A percentile compares a stretch with the other conserved stretches of the same genome.
Evolutionary conservation across 1,140 invertebrate genomes (phyloP).

Genomic region (Nasonia longicornis): DNA sequence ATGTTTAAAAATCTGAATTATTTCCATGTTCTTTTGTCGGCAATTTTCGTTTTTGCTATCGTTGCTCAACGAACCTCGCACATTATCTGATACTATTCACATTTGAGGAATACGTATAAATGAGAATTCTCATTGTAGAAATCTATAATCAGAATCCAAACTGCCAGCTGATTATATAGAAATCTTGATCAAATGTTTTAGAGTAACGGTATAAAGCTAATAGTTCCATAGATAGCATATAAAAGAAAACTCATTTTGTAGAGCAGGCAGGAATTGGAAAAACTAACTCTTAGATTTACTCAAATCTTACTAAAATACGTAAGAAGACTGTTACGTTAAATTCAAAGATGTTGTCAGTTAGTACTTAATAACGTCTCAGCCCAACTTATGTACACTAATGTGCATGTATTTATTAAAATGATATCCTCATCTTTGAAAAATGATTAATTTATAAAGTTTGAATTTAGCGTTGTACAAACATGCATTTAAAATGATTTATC

Average conservation of each 20-base stretch:
- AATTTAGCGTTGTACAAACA: neutral
- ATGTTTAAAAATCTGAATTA: conserved; percentile 14
- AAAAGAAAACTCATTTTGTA: conserved; percentile 20
- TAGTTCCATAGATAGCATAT: neutral
- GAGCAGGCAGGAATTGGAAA: conserved; percentile 15
- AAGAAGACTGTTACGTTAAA: conserved; percentile 44
- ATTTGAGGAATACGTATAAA: neutral
- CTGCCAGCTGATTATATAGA: conserved; percentile 36
- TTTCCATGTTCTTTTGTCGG: neutral
- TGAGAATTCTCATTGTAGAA: neutral
- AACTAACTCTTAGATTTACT: conserved; percentile 17
- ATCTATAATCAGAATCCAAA: conserved; percentile 28
- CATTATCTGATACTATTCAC: conserved; percentile 12
- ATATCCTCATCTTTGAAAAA: conserved; percentile 36
- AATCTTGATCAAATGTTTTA: conserved; percentile 70
- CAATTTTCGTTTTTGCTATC: conserved; percentile 26
- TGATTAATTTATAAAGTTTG: neutral
- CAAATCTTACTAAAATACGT: conserved; percentile 12
- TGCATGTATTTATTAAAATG: conserved; percentile 38
- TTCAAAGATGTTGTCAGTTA: conserved; percentile 30
- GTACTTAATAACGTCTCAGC: conserved; percentile 39
- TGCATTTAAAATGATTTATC: conserved; percentile 3
- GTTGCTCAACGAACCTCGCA: conserved; percentile 34
- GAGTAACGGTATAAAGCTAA: conserved; percentile 73
- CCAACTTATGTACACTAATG: conserved; percentile 30